Evolutionary conservation across 2,888 invertebrate genomes (phyloP), one percentile per base, ranked within the genome.

Genomic region (Diaprepes abbreviatus): DNA sequence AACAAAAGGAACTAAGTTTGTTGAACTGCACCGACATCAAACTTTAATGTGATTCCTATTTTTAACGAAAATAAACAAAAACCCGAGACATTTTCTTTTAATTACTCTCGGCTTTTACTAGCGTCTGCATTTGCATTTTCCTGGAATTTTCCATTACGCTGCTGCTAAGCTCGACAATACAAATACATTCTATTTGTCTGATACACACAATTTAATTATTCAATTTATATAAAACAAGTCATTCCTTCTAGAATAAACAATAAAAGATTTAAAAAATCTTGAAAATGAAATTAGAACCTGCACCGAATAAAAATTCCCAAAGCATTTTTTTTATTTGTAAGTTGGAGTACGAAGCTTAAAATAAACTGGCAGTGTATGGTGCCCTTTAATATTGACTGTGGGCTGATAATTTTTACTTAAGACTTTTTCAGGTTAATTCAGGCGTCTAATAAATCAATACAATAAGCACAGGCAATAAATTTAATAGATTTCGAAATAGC

Each of bases 61-160:
- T 67, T 67, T 67, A 67, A 68, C 68, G 40, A 68, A 62, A 67
- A 67, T 60, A 67, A 67, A 67, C 60, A 67, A 43, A 55, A 62
- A 54, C 31, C 62, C 7, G 45, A 62, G 67, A 62, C 67, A 62
- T 60, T 67, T 68, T 48, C 57, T 55, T 62, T 68, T 68, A 63
- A 48, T 68, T 50, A 43, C 68, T 63, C 45, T 63, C n/a, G 5
- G 36, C 12, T 12, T 55, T 55, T 55, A 12, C 24, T 24, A 24
- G 31, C 19, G 33, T 35, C 40, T 24, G 59, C 40, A 35, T 45
- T n/a, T 17, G 35, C 14, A 35, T 60, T 35, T 21, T 48, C 33
- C 14, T n/a, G 24, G 43, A 17, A 33, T 19, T 57, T 31, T 33
- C 54, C 35, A 33, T 33, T 35, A 3, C n/a, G 19, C 16, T 17